Evolutionary conservation across 2,888 invertebrate genomes (phyloP), one percentile per base, ranked within the genome.

Genomic region (Auanema freiburgensis): DNA sequence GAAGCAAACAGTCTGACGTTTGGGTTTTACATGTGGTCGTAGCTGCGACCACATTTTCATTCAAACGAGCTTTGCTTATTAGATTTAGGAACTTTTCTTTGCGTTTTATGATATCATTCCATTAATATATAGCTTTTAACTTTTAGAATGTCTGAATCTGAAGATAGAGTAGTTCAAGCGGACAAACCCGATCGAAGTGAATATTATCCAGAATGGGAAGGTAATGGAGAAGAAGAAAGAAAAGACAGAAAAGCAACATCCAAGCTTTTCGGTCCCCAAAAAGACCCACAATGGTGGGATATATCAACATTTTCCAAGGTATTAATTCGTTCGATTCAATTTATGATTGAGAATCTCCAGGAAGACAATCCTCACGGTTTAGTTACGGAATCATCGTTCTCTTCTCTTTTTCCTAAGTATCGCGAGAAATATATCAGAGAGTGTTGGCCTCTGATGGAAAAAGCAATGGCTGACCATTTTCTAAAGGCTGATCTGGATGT

Each of bases 361-460:
- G 74, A 71, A 33, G 96, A 97, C 82, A 91, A 89, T 66, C 89
- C 89, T 18, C 90, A 91, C 87, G 91, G 92, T 49, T 86, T 98
- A 53, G 82, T 92, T 10, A 92, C 92, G 84, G 95, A 97, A 87
- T 95, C 94, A 84, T 91, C 92, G 6, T 99, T 99, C 86, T 94
- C 95, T 0, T 93, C 93, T 0, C 86, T 97, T 16, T 98, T 98
- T 85, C 98, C 98, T 0, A 93, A 93, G 85, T 98, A 98, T 84
- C 88, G 97, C 64, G 98, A 99, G 85, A 91, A 92, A 79, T 98
- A 98, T 85, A 86, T 98, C 10, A 67, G 71, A 58, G 92, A 95
- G 87, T 91, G 92, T 82, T 98, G 96, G 96, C 92, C 95, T 0
- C 86, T 97, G 2, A 91, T 98, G 0, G 90, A 93, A 83, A 93